Evolutionary conservation across 2,888 invertebrate genomes (phyloP).

Genomic region (Catocala fraxini): DNA sequence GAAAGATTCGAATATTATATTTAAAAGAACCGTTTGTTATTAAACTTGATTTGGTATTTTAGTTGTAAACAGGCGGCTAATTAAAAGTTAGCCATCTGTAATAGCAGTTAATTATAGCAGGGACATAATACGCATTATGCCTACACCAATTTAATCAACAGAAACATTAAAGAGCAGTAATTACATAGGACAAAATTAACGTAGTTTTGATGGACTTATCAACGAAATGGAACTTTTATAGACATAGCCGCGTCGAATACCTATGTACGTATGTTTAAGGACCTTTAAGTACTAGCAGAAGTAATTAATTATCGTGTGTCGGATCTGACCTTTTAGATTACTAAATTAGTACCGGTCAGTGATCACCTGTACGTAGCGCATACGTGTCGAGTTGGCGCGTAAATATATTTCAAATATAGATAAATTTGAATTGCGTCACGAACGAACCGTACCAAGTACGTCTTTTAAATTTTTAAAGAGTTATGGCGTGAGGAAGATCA

Average conservation of each 20-base stretch:
- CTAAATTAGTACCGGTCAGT: slow-evolving; percentile 28
- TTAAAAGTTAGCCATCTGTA: background rate
- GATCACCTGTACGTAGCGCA: slow-evolving; percentile 30
- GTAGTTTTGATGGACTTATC: slow-evolving; percentile 50
- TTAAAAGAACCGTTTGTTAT: background rate
- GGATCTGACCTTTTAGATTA: slow-evolving; percentile 42
- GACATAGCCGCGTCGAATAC: slow-evolving; percentile 16
- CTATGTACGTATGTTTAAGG: slow-evolving; percentile 21
- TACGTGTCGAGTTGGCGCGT: slow-evolving; percentile 8
- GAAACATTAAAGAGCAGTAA: slow-evolving; percentile 22
- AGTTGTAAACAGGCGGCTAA: background rate
- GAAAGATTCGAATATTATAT: too few species aligned
- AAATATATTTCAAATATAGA: slow-evolving; percentile 1
- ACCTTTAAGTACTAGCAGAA: slow-evolving; percentile 34
- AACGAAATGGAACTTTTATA: slow-evolving; percentile 51
- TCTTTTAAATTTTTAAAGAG: slow-evolving; percentile 41
- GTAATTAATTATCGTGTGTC: slow-evolving; percentile 42
- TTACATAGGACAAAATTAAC: slow-evolving; percentile 41
- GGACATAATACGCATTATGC: slow-evolving; percentile 2
- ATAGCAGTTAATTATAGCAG: background rate
- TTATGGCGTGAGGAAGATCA: slow-evolving; percentile 58
- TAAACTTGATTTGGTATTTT: background rate
- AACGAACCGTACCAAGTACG: slow-evolving; percentile 3
- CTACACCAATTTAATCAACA: slow-evolving; percentile 11
- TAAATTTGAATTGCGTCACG: background rate